Conservation (phyloP, 2,888 invertebrate species). For the Leucoma salicis region DNA sequence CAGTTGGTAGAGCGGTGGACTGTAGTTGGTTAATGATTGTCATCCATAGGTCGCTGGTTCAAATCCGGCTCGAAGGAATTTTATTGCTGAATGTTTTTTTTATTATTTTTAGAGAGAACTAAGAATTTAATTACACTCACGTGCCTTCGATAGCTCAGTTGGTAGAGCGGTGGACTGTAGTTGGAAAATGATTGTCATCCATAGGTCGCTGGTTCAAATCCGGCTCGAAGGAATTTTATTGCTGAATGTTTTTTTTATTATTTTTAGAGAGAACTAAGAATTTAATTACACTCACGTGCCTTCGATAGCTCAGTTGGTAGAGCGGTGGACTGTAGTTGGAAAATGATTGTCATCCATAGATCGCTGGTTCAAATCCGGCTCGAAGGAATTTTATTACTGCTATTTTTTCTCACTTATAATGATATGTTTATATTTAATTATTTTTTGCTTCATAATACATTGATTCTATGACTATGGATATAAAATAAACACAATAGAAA, state of each 20-base stretch:
- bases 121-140: background rate
- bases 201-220: constrained; percentile 85
- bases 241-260: too few relatives aligned
- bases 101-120: too few relatives aligned
- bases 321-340: constrained; percentile 77
- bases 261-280: too few relatives aligned
- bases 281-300: constrained; percentile 33
- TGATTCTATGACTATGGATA: background rate
- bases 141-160: constrained; percentile 73
- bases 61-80: constrained; percentile 63
- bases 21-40: constrained; percentile 55
- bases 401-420: too few relatives aligned
- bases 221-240: constrained; percentile 35
- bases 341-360: constrained; percentile 73
- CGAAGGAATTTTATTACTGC: constrained; percentile 64
- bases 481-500: constrained; percentile 26
- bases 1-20: constrained; percentile 84
- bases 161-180: too few relatives aligned
- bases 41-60: constrained; percentile 85
- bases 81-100: background rate
- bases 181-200: constrained; percentile 52
- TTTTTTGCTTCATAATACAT: too few relatives aligned
- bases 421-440: background rate
- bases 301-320: constrained; percentile 83
- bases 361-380: constrained; percentile 84